phyloP scores from a whole-genome alignment of 1,140 invertebrate genomes.

The Drosophila teissieri region DNA sequence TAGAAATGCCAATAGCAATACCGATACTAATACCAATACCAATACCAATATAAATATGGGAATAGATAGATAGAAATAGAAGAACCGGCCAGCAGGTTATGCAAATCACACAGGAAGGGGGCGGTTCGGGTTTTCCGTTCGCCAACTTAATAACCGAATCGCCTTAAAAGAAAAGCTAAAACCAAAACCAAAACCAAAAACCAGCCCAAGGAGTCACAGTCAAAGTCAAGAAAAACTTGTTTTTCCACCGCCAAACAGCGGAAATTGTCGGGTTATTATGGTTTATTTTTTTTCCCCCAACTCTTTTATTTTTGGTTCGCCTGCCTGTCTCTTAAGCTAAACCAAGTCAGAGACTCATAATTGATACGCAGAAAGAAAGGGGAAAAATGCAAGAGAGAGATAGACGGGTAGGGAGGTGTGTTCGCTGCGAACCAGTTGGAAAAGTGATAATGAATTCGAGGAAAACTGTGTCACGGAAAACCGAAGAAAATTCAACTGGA shows the following conservation, averaged over 20 bases:
- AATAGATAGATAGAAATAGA: background rate
- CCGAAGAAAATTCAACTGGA: background rate
- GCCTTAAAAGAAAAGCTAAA: conserved; percentile 15
- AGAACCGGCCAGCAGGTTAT: conserved; percentile 26
- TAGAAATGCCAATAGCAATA: background rate
- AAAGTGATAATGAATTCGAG: conserved; percentile 40
- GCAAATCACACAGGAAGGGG: conserved; percentile 38
- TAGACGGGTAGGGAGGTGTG: conserved; percentile 1
- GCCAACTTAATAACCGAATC: conserved; percentile 36
- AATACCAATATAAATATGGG: too few species aligned
- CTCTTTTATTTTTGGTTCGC: background rate
- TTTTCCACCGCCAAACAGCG: conserved; percentile 33
- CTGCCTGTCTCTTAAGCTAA: conserved; percentile 9
- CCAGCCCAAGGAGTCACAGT: conserved; percentile 28
- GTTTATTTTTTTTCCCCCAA: background rate
- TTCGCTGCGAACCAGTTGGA: conserved; percentile 35
- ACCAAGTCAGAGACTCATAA: conserved; percentile 43
- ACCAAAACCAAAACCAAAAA: conserved; percentile 5
- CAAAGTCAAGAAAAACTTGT: conserved; percentile 45
- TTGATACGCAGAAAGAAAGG: conserved; percentile 45
- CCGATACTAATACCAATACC: too few species aligned
- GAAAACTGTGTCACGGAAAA: conserved; percentile 44
- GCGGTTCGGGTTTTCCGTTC: conserved; percentile 11
- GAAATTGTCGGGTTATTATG: conserved; percentile 36
- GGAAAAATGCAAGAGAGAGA: conserved; percentile 16